These are phyloP conservation scores for Chlorodrepanis virens DNA, from an alignment of 2,113 vertebrate species.

Conservation along the genomic window DNA sequence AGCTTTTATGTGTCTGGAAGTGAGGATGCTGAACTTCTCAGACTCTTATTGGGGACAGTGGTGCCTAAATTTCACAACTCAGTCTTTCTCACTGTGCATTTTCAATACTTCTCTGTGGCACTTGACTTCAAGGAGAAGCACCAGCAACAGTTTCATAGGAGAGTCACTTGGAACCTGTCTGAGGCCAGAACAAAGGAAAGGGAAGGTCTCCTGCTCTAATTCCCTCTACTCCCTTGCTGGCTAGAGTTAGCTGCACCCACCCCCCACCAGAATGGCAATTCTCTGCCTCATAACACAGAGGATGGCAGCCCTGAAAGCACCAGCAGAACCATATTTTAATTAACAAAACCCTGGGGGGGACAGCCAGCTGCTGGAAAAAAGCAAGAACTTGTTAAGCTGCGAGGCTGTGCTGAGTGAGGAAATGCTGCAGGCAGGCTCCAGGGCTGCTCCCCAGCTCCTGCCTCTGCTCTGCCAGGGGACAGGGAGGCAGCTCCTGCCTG, in stretches of 20 bases:
- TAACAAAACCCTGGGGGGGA: slow-evolving; percentile 42
- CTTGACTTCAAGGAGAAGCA: neutral
- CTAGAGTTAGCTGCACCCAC: slow-evolving; percentile 9
- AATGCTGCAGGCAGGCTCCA: neutral
- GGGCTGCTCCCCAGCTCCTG: neutral
- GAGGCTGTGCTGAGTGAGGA: neutral
- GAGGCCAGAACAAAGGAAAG: slow-evolving; percentile 19
- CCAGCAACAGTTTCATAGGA: neutral
- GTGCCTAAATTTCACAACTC: neutral
- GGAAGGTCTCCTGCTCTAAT: slow-evolving; percentile 6
- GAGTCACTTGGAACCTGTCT: neutral
- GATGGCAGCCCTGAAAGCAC: slow-evolving; percentile 16
- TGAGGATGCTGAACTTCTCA: neutral
- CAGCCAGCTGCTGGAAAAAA: slow-evolving; percentile 42
- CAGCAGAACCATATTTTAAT: slow-evolving; percentile 52
- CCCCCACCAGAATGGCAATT: slow-evolving; percentile 10
- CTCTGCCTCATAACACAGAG: slow-evolving; percentile 52
- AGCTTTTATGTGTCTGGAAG: neutral
- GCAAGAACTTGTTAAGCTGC: neutral
- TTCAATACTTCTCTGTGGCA: neutral
- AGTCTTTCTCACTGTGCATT: neutral
- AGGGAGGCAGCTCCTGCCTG: neutral
- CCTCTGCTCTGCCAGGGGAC: neutral
- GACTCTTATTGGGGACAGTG: neutral
- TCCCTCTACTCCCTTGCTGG: neutral